Evolutionary conservation across 2,113 vertebrate species (phyloP), one percentile per base, ranked within the genome.

Genomic region (Morone saxatilis): DNA sequence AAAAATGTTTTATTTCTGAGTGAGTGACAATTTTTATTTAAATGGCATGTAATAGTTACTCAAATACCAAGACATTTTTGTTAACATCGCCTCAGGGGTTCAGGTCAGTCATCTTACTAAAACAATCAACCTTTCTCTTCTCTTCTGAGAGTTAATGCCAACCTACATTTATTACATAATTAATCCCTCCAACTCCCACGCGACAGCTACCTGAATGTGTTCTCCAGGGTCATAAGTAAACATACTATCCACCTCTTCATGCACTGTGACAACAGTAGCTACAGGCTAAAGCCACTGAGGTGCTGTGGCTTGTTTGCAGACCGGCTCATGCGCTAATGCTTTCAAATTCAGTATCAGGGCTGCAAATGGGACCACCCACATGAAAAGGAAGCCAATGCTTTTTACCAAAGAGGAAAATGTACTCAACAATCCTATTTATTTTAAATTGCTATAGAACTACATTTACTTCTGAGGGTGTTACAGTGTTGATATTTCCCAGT

Each of bases 101-200:
- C 47, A n/a, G 70, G 67, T 83, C 54, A 19, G 77, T 47, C 63
- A 50, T 84, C 61, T 74, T 45, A 53, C 68, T 88, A 66, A 60
- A 86, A 91, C 79, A 83, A 86, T 89, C 91, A 80, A 83, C 81
- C 72, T 88, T 22, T 88, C 61, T 76, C 48, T 53, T 73, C 40
- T 51, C 19, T 4, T 67, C 47, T 57, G 69, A 56, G 31, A 83
- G 48, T 71, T 45, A 7, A 74, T 78, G 80, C 80, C 78, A 85
- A 86, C 85, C 80, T 86, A 47, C 81, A 60, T 81, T 88, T 53
- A 92, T 94, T 90, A 90, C 90, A 91, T 93, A 92, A 93, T 88
- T 69, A 85, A 88, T 83, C 76, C 83, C 45, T 51, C 51, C 4
- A 5, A 80, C 89, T 75, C 79, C 86, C 84, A 87, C 84, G 6